phyloP scores from a whole-genome alignment of 2,888 invertebrate genomes.

The Parascotia fuliginaria region DNA sequence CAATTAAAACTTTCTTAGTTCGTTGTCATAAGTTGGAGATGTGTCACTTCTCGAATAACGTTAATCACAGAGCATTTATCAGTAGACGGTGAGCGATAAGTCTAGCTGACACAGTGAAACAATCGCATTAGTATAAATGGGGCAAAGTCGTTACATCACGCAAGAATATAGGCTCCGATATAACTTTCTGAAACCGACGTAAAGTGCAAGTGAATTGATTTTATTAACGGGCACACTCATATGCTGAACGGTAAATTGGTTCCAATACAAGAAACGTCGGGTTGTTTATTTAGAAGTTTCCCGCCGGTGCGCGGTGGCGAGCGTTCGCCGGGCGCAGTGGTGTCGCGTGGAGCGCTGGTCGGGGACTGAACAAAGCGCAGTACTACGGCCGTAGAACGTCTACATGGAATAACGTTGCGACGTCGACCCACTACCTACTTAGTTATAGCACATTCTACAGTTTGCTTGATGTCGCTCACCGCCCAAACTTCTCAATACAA shows the following conservation, averaged over 20 bases:
- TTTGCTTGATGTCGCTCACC: constrained; percentile 26
- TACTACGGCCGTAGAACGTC: constrained; percentile 37
- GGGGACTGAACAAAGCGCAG: constrained; percentile 43
- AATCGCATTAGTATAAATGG: constrained; percentile 70
- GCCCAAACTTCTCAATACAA: constrained; percentile 30
- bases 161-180: constrained; percentile 36
- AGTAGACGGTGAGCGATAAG: constrained; percentile 35
- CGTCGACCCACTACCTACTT: constrained; percentile 20
- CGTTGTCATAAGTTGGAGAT: constrained; percentile 24
- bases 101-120: constrained; percentile 54
- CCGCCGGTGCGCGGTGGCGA: constrained; percentile 35
- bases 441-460: constrained; percentile 27
- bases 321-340: constrained; percentile 39
- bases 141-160: constrained; percentile 68
- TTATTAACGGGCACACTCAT: constrained; percentile 6
- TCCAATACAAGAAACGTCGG: constrained; percentile 1
- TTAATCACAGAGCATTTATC: constrained; percentile 47
- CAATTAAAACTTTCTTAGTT: constrained; percentile 27
- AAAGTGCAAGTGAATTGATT: constrained; percentile 29
- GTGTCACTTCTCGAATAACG: constrained; percentile 36
- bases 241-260: background rate
- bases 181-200: constrained; percentile 10
- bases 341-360: constrained; percentile 45
- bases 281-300: constrained; percentile 52
- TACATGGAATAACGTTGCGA: constrained; percentile 34